phyloP scores from a whole-genome alignment of 1,140 invertebrate genomes.

The Ceratitis capitata region DNA sequence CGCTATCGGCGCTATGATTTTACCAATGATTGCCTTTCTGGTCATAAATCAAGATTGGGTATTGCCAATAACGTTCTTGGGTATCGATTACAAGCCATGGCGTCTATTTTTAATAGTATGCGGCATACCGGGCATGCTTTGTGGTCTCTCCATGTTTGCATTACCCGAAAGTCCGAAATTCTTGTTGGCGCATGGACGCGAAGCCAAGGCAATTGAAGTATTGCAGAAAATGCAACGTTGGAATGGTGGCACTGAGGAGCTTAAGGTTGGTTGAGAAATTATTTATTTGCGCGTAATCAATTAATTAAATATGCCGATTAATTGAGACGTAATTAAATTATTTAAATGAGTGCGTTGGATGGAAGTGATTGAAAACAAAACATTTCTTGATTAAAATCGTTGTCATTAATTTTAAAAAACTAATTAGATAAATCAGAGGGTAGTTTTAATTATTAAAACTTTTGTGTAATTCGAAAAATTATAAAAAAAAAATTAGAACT shows the following conservation, averaged over 20 bases:
- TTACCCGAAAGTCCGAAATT: constrained; percentile 81
- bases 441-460: too few species aligned
- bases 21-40: constrained; percentile 46
- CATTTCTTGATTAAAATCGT: too few species aligned
- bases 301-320: too few species aligned
- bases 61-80: constrained; percentile 43
- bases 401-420: too few species aligned
- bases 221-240: constrained; percentile 70
- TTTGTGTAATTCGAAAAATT: too few species aligned
- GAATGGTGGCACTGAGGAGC: constrained; percentile 68
- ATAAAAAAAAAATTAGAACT: too few species aligned
- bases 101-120: constrained; percentile 48
- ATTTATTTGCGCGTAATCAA: too few species aligned
- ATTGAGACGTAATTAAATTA: too few species aligned
- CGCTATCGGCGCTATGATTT: constrained; percentile 46
- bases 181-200: constrained; percentile 70
- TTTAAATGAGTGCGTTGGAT: too few species aligned
- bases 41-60: constrained; percentile 48
- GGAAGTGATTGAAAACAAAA: too few species aligned
- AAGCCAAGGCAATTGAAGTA: constrained; percentile 70
- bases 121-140: constrained; percentile 44
- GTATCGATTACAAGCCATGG: constrained; percentile 49
- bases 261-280: not conserved
- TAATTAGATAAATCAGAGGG: too few species aligned
- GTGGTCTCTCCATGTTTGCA: constrained; percentile 65